Percentiles rank a stretch among this genome's conserved stretches.
These are phyloP conservation scores for Saxidomus purpurata DNA, from an alignment of 1,140 invertebrate species.

Conservation along the genomic window DNA sequence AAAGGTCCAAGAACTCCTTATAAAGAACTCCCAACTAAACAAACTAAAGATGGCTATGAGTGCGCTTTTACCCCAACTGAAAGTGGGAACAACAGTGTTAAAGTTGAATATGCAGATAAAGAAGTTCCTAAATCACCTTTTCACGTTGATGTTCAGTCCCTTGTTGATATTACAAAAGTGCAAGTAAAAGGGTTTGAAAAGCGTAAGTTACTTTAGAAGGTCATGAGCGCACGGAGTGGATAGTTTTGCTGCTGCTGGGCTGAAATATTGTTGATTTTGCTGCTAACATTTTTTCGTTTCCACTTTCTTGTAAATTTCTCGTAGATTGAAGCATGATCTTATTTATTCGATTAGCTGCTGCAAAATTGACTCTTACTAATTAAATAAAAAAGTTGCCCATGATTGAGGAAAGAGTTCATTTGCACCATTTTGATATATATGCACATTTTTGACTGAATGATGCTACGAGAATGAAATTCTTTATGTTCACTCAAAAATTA, in stretches of 20 bases:
- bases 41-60: constrained; percentile 91
- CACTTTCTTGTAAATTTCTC: not conserved
- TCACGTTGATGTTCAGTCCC: constrained; percentile 69
- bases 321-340: constrained; percentile 37
- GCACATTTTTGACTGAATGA: not conserved
- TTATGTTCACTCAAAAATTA: constrained; percentile 45
- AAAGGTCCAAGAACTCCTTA: constrained; percentile 83
- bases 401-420: not conserved
- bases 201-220: constrained; percentile 50
- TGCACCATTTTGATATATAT: constrained; percentile 9
- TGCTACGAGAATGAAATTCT: not conserved
- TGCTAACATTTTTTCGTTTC: not conserved
- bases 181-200: constrained; percentile 59
- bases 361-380: constrained; percentile 24
- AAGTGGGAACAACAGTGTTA: constrained; percentile 88
- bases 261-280: constrained; percentile 18
- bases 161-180: constrained; percentile 55
- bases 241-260: constrained; percentile 37
- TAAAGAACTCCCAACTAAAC: constrained; percentile 88
- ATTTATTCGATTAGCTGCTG: constrained; percentile 24
- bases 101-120: constrained; percentile 80
- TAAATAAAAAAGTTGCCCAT: constrained; percentile 28
- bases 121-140: constrained; percentile 84
- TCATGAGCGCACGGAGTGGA: not conserved
- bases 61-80: constrained; percentile 95